Base-by-base conservation (phyloP, 1,140 invertebrate species). In the Lepidotrigona ventralis region DNA sequence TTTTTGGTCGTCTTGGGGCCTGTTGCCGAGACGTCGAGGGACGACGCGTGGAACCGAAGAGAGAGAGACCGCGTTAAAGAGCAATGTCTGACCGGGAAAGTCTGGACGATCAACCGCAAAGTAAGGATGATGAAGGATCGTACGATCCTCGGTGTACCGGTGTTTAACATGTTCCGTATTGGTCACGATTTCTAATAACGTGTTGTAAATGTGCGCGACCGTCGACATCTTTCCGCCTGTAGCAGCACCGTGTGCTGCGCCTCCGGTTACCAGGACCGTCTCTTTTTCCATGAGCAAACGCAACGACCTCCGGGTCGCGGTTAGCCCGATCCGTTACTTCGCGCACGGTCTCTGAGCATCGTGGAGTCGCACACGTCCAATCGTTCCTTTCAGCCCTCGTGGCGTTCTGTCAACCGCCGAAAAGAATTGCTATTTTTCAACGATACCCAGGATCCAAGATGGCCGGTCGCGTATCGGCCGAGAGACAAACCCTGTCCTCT, bases 61-160 rank as follows among this genome's bases (percentile, higher is more conserved):
- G 85, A 82, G 85, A 86, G 88, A 90, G 86, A 88, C 87, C 79
- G 89, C 85, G 88, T 72, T 79, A 73, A 88, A 88, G 88, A 92
- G 91, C 89, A 92, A 95, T 95, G 95, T 95, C 95, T 92, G 95
- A 95, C 93, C 94, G 94, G 86, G 95, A 95, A 92, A 95, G 95
- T 91, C 94, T 95, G 90, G 95, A 95, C 93, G 95, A 95, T 90
- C 94, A 95, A 91, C 94, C 93, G 88, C 95, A 95, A 94, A 95
- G 95, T 95, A 94, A 94, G 94, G 79, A 81, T n/a, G 54, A 60
- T 15, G 60, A 26, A 60, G 58, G 66, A 56, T 73, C 51, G 21
- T 46, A 56, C 33, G 66, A 56, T 56, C 33, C 53, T 56, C 6
- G 26, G 5, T 70, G 72, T 29, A 78, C 82, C 53, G 51, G 70